Base-by-base conservation (phyloP, 2,797 vertebrate species). In the Protosalanx chinensis region DNA sequence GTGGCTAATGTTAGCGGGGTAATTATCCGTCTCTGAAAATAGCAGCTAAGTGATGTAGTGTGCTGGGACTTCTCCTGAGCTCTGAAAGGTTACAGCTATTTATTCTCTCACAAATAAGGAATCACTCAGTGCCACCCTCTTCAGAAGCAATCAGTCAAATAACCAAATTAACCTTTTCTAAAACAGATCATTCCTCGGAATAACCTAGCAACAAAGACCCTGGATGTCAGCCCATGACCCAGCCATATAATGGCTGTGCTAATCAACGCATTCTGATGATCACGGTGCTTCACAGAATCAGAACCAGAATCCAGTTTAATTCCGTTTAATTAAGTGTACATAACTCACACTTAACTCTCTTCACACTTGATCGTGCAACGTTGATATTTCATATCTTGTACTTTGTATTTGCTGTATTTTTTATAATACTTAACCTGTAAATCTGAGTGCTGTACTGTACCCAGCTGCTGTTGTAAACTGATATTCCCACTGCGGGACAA, bases 161-260 rank as follows among this genome's bases (percentile, higher is more conserved):
- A 57, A 37, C 59, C 70, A 69, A 78, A 76, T 72, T 74, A 78
- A 79, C 70, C 64, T 80, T 79, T 78, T 75, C 46, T 76, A 72
- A 74, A 64, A 65, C 49, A 61, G 63, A 32, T 46, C 37, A 62
- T 70, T 37, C 32, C 27, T 29, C 18, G 27, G 29, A 18, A 27
- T n/a, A 46, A 62, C 10, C 49, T 3, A 49, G 15, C 58, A 41
- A 15, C 59, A 29, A 18, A 46, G 20, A 16, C 60, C 3, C n/a
- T 12, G 27, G 6, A 33, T 68, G 67, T 58, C 29, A 29, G 32
- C 8, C 4, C 6, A 64, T 8, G 33, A 64, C 16, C 62, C 32
- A 18, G 62, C 18, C 30, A n/a, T 37, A 16, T 33, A 64, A 35
- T n/a, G 35, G 30, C 33, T 33, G 20, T 64, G 62, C 61, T 63